Evolutionary conservation across 92 coral and sea anemone species (phyloP).

Genomic region (Porites divaricata): DNA sequence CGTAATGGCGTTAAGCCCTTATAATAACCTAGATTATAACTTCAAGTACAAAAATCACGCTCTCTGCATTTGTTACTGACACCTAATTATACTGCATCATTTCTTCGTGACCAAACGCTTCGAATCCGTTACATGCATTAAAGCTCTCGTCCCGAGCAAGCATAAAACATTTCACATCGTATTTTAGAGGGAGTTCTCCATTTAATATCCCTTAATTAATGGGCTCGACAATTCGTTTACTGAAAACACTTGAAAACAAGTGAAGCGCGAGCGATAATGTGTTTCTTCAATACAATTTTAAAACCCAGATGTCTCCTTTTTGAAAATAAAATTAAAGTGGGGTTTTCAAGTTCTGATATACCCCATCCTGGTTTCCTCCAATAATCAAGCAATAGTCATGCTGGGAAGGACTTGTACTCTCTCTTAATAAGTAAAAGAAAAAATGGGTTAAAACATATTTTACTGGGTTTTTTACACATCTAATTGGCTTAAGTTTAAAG

Average conservation of each 20-base stretch:
- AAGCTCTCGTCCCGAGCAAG: background rate
- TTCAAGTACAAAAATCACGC: background rate
- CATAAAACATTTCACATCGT: background rate
- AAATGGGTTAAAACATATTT: background rate
- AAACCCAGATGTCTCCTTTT: conserved; percentile 1
- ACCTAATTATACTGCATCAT: background rate
- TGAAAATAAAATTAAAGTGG: conserved; percentile 8
- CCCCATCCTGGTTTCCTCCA: background rate
- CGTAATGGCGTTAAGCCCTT: background rate
- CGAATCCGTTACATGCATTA: background rate
- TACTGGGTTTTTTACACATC: background rate
- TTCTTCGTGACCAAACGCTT: too few relatives aligned
- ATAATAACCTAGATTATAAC: background rate
- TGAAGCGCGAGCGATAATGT: background rate
- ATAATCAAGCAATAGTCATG: background rate
- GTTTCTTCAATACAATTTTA: background rate
- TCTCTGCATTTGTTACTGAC: background rate
- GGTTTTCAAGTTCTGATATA: background rate
- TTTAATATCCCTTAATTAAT: background rate
- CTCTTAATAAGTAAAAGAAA: background rate
- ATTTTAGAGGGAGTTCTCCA: background rate
- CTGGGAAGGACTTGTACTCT: conserved; percentile 9
- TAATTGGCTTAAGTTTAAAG: background rate
- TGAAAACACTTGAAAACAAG: background rate
- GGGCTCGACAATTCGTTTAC: background rate